These are phyloP conservation scores for Bothrops alternatus DNA, from an alignment of 2,797 vertebrate genomes.

Conservation along the genomic window DNA sequence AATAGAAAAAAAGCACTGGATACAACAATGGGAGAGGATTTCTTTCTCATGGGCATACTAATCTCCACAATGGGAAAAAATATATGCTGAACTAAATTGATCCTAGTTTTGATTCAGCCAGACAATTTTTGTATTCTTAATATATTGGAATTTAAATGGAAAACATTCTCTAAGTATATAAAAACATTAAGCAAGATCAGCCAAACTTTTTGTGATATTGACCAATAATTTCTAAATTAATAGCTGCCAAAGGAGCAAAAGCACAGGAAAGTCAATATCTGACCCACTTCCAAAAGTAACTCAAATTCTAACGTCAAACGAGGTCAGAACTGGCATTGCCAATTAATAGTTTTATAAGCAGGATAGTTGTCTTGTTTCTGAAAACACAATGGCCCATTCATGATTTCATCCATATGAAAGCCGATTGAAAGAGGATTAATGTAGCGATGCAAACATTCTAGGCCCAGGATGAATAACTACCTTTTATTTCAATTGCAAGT, in stretches of 20 bases:
- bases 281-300: not conserved
- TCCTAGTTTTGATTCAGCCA: not conserved
- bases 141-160: not conserved
- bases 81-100: not conserved
- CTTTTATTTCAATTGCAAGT: not conserved
- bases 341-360: not conserved
- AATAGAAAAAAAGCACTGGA: too few relatives aligned
- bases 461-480: not conserved
- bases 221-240: not conserved
- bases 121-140: not conserved
- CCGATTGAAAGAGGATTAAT: not conserved
- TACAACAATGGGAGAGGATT: not conserved
- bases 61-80: not conserved
- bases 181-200: not conserved
- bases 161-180: not conserved
- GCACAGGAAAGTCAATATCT: not conserved
- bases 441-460: not conserved
- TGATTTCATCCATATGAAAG: not conserved
- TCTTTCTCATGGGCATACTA: not conserved
- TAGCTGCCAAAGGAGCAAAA: not conserved
- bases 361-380: not conserved
- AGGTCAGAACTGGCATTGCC: not conserved
- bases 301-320: not conserved
- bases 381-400: not conserved
- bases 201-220: not conserved